Evolutionary conservation across 2,888 invertebrate species (phyloP), one percentile per base, ranked within the genome.

Genomic region (Helicoverpa assulta): DNA sequence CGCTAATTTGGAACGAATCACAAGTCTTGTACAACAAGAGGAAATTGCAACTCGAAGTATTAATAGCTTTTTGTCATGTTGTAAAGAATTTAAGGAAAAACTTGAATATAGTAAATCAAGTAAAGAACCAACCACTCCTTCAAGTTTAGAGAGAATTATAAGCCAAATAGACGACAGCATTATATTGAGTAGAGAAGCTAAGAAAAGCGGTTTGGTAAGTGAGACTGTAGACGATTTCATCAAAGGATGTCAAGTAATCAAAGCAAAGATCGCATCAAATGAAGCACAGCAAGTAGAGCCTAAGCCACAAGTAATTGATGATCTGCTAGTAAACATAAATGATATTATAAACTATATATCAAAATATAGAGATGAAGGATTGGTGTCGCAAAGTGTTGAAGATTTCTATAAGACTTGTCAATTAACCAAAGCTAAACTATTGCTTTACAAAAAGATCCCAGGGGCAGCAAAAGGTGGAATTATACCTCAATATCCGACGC

Each of bases 201-300:
- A 86, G 74, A 56, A 82, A 18, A 79, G 76, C 58, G 87, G 88
- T 12, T 60, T 89, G 6, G 67, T 88, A 26, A 70, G 83, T 0
- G 76, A 77, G 0, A 89, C 84, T 47, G 63, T 88, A 40, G 87
- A 89, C 19, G 67, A 83, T 8, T 88, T 90, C 37, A 84, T 91
- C 16, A 75, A 78, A 70, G 76, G 81, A n/a, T 90, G 90, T 73
- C 78, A 87, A 67, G 70, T 81, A 59, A 76, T 89, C n/a, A 89
- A 86, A 73, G 71, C 66, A 37, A 75, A 75, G 57, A 74, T 86
- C 37, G 67, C 70, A 21, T 50, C 58, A 0, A 53, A 72, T 55
- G 66, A 70, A 33, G 58, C 37, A 19, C 37, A 55, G 7, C 37
- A 29, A 6, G 18, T 0, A 4, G 33, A 64, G 54, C 47, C 65